A percentile compares a stretch with the other conserved stretches of the same genome.
These are phyloP conservation scores for Epinephelus awoara DNA, from an alignment of 2,797 vertebrate genomes.

Conservation along the genomic window DNA sequence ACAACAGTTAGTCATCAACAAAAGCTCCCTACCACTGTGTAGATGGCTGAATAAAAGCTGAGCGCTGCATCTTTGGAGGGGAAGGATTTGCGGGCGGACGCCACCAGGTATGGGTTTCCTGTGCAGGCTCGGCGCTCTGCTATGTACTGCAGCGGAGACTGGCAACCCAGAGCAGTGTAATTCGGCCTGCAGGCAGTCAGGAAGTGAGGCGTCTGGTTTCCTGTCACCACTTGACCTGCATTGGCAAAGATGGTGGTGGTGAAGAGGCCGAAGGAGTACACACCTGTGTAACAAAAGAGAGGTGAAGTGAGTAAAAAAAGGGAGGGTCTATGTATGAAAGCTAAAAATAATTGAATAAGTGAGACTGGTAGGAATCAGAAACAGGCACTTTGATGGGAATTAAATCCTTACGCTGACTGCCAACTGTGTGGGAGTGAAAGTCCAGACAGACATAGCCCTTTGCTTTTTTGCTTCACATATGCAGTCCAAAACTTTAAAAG, in stretches of 20 bases:
- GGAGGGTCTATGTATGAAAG: neutral
- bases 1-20: neutral
- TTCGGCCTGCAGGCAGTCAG: conserved; percentile 93
- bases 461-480: conserved; percentile 31
- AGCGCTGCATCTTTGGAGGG: conserved; percentile 94
- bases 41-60: conserved; percentile 92
- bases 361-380: conserved; percentile 1
- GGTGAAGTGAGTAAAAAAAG: neutral
- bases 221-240: conserved; percentile 94
- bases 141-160: conserved; percentile 89
- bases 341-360: neutral
- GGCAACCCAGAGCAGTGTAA: conserved; percentile 93
- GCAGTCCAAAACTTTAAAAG: conserved; percentile 8
- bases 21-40: conserved; percentile 88
- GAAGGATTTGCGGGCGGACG: conserved; percentile 91
- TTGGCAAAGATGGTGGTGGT: conserved; percentile 95
- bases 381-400: conserved; percentile 17
- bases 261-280: conserved; percentile 94
- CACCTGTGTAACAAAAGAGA: conserved; percentile 80
- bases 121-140: conserved; percentile 87
- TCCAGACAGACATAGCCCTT: conserved; percentile 44
- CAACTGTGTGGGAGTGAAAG: conserved; percentile 48
- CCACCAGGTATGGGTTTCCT: conserved; percentile 89
- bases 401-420: neutral
- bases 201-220: conserved; percentile 94